Evolutionary conservation across 2,797 vertebrate genomes (phyloP).

Genomic region (Delichon dasypus): DNA sequence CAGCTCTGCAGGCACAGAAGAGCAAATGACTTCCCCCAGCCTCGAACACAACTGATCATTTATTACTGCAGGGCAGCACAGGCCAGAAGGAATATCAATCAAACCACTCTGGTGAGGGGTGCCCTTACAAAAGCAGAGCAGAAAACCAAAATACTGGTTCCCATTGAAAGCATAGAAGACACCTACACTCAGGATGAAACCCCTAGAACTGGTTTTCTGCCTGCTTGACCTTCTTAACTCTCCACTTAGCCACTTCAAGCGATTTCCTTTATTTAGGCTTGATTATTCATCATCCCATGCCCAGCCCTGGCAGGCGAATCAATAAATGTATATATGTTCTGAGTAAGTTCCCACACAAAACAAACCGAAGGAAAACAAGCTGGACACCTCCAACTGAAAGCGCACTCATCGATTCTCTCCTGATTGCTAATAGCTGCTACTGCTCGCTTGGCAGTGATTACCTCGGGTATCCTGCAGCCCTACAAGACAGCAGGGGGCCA

Average conservation of each 20-base stretch:
- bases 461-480: background rate
- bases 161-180: background rate
- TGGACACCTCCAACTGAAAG: background rate
- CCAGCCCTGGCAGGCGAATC: background rate
- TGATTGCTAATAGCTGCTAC: background rate
- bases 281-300: background rate
- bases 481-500: slow-evolving; percentile 27
- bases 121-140: background rate
- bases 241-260: background rate
- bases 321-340: background rate
- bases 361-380: background rate
- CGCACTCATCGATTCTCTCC: background rate
- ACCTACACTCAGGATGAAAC: background rate
- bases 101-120: background rate
- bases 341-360: background rate
- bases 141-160: background rate
- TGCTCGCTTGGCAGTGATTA: background rate
- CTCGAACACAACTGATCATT: background rate
- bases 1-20: background rate
- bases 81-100: background rate
- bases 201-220: background rate
- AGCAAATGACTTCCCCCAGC: background rate
- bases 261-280: background rate
- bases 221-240: background rate
- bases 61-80: background rate